Evolutionary conservation across 92 coral and sea anemone species (phyloP), one percentile per base, ranked within the genome.

Genomic region (Metridium senile): DNA sequence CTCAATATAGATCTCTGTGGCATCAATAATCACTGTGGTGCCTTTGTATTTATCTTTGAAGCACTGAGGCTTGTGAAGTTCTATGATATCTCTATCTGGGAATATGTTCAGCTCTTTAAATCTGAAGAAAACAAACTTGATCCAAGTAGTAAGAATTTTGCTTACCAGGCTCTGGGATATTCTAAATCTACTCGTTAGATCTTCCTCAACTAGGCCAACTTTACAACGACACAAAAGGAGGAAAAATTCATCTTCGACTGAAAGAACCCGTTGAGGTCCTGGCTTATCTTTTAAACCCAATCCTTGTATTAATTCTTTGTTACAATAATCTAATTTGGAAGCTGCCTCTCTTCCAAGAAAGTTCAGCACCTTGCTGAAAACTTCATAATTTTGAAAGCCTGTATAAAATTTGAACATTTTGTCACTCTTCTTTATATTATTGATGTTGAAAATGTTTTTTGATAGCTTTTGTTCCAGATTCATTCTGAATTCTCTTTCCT

Each of bases 331-430:
- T 39, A 85, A 70, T 52, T 66, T 31, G 0, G 85, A 64, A 17
- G 85, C 85, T 33, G 89, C 82, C 33, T 79, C 81, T 32, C 81
- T 65, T 45, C 89, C 85, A 46, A 85, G 67, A 46, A 85, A 77
- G 58, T 71, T 72, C 53, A 80, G 62, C 0, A 53, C 83, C 81
- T 45, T 45, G 51, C n/a, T n/a, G n/a, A n/a, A n/a, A n/a, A n/a
- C n/a, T n/a, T n/a, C n/a, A n/a, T n/a, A n/a, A n/a, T n/a, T n/a
- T n/a, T n/a, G n/a, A n/a, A n/a, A n/a, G n/a, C n/a, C n/a, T n/a
- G n/a, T n/a, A n/a, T n/a, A n/a, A n/a, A n/a, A n/a, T n/a, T n/a
- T n/a, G n/a, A n/a, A n/a, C n/a, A n/a, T n/a, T n/a, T n/a, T n/a
- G n/a, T n/a, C n/a, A n/a, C n/a, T n/a, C n/a, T n/a, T n/a, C n/a